Evolutionary conservation across 2,888 invertebrate genomes (phyloP), one percentile per base, ranked within the genome.

Genomic region (Itoplectis maculator): DNA sequence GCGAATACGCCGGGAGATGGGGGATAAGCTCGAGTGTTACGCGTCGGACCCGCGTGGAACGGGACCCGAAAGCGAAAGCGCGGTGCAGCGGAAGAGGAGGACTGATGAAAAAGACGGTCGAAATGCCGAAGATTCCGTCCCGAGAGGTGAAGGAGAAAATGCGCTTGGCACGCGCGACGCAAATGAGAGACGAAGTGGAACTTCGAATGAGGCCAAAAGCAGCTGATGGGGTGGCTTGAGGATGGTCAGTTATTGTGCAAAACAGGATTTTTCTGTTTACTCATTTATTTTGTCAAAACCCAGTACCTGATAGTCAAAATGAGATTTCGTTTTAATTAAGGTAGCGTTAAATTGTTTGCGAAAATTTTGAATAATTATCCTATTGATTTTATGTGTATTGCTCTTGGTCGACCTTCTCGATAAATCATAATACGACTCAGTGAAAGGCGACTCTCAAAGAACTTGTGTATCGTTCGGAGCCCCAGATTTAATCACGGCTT

Each of bases 1-100:
- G 42, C 40, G n/a, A 23, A 72, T 42, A 69, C 29, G 74, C 81
- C n/a, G 68, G 42, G 79, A 77, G 61, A 80, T n/a, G n/a, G n/a
- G 63, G 20, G 74, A 69, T 78, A 61, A 68, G 72, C 75, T 82
- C 23, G 81, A n/a, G 51, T 81, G 73, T 77, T 20, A n/a, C n/a
- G 79, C 73, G 79, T 69, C 66, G 56, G 49, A 65, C 29, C 56
- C 66, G 51, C 59, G 72, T 66, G 49, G 51, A n/a, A n/a, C n/a
- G n/a, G n/a, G n/a, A n/a, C n/a, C n/a, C n/a, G n/a, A 45, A 45
- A 78, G 74, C 69, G 70, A 74, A 81, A 66, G 74, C 49, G 74
- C 49, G 23, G 54, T 66, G 45, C 49, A 63, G 61, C 23, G 42
- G 29, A 68, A 59, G 40, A 79, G 23, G 54, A 59, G 23, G 54